Evolutionary conservation across 2,113 vertebrate genomes (phyloP).

Genomic region (Capricornis sumatraensis): DNA sequence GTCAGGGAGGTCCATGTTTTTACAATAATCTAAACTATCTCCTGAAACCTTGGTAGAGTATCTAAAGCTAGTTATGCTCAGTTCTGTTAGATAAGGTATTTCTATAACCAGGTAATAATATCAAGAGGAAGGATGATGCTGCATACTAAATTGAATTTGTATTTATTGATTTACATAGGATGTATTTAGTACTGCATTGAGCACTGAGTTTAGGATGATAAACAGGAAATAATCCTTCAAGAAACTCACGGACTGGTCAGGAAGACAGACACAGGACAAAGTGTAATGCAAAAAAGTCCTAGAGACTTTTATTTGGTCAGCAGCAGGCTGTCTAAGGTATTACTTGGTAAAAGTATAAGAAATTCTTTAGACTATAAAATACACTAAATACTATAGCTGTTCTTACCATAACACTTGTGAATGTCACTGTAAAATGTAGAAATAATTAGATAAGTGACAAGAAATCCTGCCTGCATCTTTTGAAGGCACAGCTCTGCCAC

Average conservation of each 20-base stretch:
- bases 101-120: neutral
- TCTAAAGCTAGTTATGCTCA: neutral
- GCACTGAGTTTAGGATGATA: neutral
- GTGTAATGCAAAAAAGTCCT: neutral
- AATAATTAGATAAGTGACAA: conserved; percentile 9
- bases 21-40: neutral
- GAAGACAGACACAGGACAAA: neutral
- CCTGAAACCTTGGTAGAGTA: neutral
- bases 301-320: neutral
- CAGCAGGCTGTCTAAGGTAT: neutral
- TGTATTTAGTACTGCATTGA: neutral
- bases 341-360: neutral
- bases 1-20: neutral
- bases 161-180: neutral
- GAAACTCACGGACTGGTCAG: neutral
- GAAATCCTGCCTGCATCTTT: conserved; percentile 13
- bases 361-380: neutral
- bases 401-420: neutral
- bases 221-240: neutral
- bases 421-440: conserved; percentile 8
- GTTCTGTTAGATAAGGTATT: neutral
- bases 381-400: neutral
- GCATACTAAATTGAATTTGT: neutral
- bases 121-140: neutral
- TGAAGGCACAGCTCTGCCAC: neutral